Conservation (phyloP, 2,113 vertebrate species). For the Lepidothrix coronata region DNA sequence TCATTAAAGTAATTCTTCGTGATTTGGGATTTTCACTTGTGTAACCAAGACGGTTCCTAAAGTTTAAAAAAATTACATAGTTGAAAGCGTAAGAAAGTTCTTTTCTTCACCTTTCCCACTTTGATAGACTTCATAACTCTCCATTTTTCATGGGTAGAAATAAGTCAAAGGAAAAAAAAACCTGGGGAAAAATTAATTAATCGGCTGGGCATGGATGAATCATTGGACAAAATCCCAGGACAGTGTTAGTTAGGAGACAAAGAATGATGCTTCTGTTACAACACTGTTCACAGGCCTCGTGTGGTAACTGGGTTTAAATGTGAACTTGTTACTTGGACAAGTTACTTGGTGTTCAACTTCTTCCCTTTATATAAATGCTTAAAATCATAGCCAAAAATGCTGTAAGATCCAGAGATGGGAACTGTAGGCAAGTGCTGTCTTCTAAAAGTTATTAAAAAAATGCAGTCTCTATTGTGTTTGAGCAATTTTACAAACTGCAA, state of each 20-base stretch:
- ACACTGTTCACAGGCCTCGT: background rate
- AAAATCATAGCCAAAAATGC: background rate
- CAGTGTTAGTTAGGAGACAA: background rate
- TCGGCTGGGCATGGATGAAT: background rate
- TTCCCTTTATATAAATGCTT: background rate
- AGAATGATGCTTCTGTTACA: background rate
- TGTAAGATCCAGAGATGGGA: background rate
- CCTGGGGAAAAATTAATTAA: background rate
- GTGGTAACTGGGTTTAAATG: background rate
- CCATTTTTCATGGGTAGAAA: background rate
- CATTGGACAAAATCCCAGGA: background rate
- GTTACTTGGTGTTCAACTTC: background rate
- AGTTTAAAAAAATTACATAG: background rate
- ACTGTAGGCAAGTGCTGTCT: background rate
- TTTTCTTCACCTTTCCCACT: background rate
- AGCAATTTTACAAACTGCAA: background rate
- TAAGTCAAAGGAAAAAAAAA: background rate
- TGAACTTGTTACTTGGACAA: background rate
- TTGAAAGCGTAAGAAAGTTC: background rate
- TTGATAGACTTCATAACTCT: background rate
- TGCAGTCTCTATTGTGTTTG: background rate
- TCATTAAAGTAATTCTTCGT: background rate
- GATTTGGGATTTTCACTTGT: background rate
- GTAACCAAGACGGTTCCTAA: background rate
- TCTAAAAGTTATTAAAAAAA: background rate